Evolutionary conservation across 2,888 invertebrate genomes (phyloP), one percentile per base, ranked within the genome.

Genomic region (Aleiodes leptofemur): DNA sequence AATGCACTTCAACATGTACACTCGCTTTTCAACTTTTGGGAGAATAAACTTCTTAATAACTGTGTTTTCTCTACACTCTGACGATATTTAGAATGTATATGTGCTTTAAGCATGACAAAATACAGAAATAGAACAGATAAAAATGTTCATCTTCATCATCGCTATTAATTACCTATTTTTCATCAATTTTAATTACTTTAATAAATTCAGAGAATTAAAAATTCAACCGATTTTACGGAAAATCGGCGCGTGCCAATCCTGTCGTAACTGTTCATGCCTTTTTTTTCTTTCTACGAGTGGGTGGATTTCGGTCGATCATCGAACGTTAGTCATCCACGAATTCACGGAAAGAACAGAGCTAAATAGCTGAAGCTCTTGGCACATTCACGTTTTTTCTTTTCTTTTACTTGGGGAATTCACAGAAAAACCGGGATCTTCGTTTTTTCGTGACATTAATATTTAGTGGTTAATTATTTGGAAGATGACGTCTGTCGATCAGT

Each of bases 51-150:
- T 34, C 34, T 34, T 34, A 34, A 34, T 34, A 34, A 34, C 34
- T 34, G 2, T 34, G 34, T 34, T 34, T 6, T 34, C 34, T 23
- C 23, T 23, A 23, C 34, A 34, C 34, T 34, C 57, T 50, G 61
- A 57, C 50, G 70, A 34, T 53, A 51, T 38, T 38, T 16, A 16
- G 76, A 80, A 81, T 83, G 85, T 82, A 81, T 51, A 34, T 72
- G 51, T 31, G 55, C 48, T 34, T 29, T 34, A 55, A 57, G n/a
- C 51, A 83, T 83, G 86, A 86, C 86, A 85, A 85, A 83, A 80
- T 82, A 85, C 83, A 83, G 81, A 85, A 84, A 86, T 86, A 86
- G 83, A 81, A 79, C 78, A 77, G 72, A 70, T 66, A 66, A 34
- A 53, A 48, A 53, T 31, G 68, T 64, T 71, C 16, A 34, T 56